These are phyloP conservation scores for Aurelia aurita DNA, from an alignment of 30 jellyfish, hydroid and myxozoan genomes.

Conservation along the genomic window DNA sequence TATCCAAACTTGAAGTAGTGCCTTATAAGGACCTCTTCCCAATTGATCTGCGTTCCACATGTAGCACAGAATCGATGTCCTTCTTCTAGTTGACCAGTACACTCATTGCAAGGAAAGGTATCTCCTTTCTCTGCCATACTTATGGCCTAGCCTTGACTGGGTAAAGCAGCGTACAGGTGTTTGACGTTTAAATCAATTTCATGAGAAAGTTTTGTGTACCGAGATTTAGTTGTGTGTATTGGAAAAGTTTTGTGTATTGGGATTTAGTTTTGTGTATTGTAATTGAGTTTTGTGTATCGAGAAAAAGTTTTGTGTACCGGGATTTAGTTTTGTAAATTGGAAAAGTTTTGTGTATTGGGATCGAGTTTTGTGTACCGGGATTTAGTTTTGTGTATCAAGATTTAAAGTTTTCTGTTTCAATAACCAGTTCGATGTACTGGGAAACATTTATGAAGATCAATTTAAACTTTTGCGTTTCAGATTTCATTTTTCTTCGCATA, in stretches of 20 bases:
- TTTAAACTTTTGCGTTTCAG: no score
- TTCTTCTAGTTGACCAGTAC: conserved; percentile 43
- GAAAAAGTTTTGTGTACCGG: no score
- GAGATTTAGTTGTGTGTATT: neutral
- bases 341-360: no score
- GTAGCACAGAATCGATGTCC: conserved; percentile 61
- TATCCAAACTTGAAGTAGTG: conserved; percentile 59
- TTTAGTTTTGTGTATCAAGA: no score
- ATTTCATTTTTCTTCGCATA: no score
- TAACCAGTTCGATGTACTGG: no score
- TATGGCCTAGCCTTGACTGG: conserved; percentile 56
- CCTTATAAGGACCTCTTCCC: conserved; percentile 60
- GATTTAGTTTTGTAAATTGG: no score
- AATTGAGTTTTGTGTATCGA: no score
- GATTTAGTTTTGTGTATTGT: conserved; percentile 26
- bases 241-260: neutral
- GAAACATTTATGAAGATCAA: no score
- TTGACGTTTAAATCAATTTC: neutral
- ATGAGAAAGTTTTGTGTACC: conserved; percentile 40
- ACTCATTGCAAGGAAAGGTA: conserved; percentile 56
- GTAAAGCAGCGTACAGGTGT: conserved; percentile 36
- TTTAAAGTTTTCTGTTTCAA: no score
- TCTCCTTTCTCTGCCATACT: conserved; percentile 58
- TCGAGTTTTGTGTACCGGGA: no score
- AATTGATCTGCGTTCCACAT: conserved; percentile 58